phyloP scores from a whole-genome alignment of 1,140 invertebrate species.

The Paralvinella palmiformis region DNA sequence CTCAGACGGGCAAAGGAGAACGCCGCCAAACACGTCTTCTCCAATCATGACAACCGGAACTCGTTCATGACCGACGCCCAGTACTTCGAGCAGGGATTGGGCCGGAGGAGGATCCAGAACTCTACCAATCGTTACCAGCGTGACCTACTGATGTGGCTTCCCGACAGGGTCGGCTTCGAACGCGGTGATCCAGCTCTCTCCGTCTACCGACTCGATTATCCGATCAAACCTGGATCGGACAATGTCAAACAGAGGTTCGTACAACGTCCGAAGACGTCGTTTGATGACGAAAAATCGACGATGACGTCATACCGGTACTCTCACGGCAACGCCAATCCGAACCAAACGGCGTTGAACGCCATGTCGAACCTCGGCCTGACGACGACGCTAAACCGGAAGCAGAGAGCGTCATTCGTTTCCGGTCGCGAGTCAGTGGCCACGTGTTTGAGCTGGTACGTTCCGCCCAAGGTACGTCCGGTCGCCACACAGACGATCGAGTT shows the following conservation, averaged over 20 bases:
- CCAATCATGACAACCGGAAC: conserved; percentile 43
- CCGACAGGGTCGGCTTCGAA: conserved; percentile 31
- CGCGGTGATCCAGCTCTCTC: conserved; percentile 30
- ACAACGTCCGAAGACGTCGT: conserved; percentile 35
- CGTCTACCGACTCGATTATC: conserved; percentile 36
- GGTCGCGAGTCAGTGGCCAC: too few species aligned
- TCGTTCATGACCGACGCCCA: conserved; percentile 40
- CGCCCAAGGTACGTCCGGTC: too few species aligned
- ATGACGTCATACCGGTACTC: conserved; percentile 24
- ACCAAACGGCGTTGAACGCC: conserved; percentile 29
- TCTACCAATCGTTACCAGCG: conserved; percentile 33
- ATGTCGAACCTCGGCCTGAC: too few species aligned
- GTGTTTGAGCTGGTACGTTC: too few species aligned
- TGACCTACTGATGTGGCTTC: conserved; percentile 42
- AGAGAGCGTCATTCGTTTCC: too few species aligned
- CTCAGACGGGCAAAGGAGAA: conserved; percentile 24
- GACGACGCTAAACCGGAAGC: too few species aligned
- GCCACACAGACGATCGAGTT: too few species aligned
- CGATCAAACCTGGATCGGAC: neutral
- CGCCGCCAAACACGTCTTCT: conserved; percentile 36
- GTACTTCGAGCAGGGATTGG: conserved; percentile 44
- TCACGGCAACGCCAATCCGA: conserved; percentile 32
- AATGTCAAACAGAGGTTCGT: conserved; percentile 28
- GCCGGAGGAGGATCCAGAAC: conserved; percentile 31
- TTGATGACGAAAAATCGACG: conserved; percentile 27